Evolutionary conservation across 2,888 invertebrate species (phyloP).

Genomic region (Leptinotarsa peninsularis): DNA sequence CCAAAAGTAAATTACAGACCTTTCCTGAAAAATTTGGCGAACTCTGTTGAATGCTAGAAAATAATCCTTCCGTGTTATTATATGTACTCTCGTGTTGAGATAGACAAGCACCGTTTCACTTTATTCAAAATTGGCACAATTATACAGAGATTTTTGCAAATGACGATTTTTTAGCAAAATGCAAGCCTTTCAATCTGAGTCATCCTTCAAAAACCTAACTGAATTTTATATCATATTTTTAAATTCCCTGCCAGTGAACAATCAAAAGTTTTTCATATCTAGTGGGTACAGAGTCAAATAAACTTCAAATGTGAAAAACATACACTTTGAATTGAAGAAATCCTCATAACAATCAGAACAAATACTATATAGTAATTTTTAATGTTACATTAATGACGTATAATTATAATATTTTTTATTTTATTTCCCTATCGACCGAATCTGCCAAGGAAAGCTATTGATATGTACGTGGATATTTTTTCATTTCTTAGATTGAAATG

Average conservation of each 20-base stretch:
- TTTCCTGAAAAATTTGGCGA: background rate
- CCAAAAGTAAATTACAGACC: background rate
- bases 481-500: no score
- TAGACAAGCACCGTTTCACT: conserved; percentile 29
- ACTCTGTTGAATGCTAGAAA: background rate
- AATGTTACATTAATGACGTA: no score
- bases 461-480: no score
- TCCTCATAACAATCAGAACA: no score
- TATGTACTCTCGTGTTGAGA: conserved; percentile 16
- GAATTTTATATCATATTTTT: background rate
- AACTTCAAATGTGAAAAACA: no score
- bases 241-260: no score
- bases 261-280: background rate
- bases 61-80: conserved; percentile 23
- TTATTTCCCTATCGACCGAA: no score
- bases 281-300: no score
- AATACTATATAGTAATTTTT: no score
- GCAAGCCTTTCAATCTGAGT: conserved; percentile 13
- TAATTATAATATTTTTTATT: no score
- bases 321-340: no score
- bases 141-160: conserved; percentile 13
- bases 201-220: background rate
- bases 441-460: no score
- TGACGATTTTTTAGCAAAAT: conserved; percentile 5
- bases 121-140: conserved; percentile 33